These are phyloP conservation scores for Protula sp. DNA, from an alignment of 2,888 invertebrate species.

Conservation along the genomic window DNA sequence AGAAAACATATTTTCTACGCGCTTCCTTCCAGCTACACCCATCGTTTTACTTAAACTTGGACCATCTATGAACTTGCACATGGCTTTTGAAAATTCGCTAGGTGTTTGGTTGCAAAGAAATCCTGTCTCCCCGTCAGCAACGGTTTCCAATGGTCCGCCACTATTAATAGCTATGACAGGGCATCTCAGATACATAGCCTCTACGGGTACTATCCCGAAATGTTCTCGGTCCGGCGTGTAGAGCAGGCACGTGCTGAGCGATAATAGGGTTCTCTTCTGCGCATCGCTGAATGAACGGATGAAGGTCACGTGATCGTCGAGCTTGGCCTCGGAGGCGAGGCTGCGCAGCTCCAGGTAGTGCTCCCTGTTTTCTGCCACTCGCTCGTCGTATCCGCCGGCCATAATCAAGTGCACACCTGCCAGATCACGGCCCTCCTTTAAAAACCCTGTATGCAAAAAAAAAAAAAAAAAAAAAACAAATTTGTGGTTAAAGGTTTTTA, in stretches of 20 bases:
- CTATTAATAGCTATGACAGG: constrained; percentile 93
- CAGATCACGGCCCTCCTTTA: constrained; percentile 8
- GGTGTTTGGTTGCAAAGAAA: constrained; percentile 58
- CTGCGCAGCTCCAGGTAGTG: constrained; percentile 72
- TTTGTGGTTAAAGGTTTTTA: too few relatives aligned
- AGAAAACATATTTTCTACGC: constrained; percentile 76
- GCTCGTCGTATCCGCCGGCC: constrained; percentile 92
- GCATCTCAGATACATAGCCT: constrained; percentile 90
- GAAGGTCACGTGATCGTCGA: constrained; percentile 68
- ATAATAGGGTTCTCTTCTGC: constrained; percentile 76
- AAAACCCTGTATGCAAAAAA: too few relatives aligned
- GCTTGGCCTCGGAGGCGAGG: constrained; percentile 61
- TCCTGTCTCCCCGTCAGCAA: constrained; percentile 57
- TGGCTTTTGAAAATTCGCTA: constrained; percentile 71
- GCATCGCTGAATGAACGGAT: constrained; percentile 81
- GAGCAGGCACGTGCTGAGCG: constrained; percentile 70
- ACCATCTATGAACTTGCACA: constrained; percentile 66
- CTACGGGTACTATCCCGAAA: constrained; percentile 98
- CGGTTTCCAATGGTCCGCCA: constrained; percentile 93
- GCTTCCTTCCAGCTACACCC: constrained; percentile 68
- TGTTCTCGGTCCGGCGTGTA: constrained; percentile 97
- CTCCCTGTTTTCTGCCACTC: constrained; percentile 79
- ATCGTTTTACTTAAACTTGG: constrained; percentile 63
- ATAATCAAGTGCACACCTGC: constrained; percentile 72
- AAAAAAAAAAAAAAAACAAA: not conserved